These are phyloP conservation scores for Lithodes maja DNA, from an alignment of 2,888 invertebrate species.

Conservation along the genomic window DNA sequence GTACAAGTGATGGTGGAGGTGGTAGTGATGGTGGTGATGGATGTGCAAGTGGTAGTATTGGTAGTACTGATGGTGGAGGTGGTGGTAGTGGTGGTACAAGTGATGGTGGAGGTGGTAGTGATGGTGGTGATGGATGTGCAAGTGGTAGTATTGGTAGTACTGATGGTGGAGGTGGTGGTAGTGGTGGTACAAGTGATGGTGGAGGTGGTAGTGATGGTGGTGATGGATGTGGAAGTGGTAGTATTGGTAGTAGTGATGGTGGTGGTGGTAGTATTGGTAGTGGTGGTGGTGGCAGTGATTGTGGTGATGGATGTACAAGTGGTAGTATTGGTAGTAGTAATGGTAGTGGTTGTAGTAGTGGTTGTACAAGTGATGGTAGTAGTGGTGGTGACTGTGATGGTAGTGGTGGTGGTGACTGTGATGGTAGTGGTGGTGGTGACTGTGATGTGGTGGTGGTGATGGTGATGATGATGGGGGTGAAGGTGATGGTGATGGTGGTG, in stretches of 20 bases:
- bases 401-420: too few relatives aligned
- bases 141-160: not conserved
- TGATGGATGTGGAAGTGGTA: not conserved
- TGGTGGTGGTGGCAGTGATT: not conserved
- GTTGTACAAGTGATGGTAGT: too few relatives aligned
- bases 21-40: not conserved
- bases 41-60: too few relatives aligned
- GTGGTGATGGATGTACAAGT: not conserved
- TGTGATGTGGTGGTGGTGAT: too few relatives aligned
- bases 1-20: not conserved
- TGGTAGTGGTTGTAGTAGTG: constrained; percentile 16
- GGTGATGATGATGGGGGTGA: not conserved
- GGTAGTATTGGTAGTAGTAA: constrained; percentile 1
- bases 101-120: too few relatives aligned
- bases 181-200: not conserved
- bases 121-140: not conserved
- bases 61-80: too few relatives aligned
- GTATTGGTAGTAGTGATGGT: not conserved
- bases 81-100: too few relatives aligned
- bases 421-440: too few relatives aligned
- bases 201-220: not conserved
- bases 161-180: not conserved
- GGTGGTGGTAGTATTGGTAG: not conserved
- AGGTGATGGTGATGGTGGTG: not conserved
- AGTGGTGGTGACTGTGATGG: too few relatives aligned